These are phyloP conservation scores for Dolomedes plantarius DNA, from an alignment of 2,888 invertebrate species.

Conservation along the genomic window DNA sequence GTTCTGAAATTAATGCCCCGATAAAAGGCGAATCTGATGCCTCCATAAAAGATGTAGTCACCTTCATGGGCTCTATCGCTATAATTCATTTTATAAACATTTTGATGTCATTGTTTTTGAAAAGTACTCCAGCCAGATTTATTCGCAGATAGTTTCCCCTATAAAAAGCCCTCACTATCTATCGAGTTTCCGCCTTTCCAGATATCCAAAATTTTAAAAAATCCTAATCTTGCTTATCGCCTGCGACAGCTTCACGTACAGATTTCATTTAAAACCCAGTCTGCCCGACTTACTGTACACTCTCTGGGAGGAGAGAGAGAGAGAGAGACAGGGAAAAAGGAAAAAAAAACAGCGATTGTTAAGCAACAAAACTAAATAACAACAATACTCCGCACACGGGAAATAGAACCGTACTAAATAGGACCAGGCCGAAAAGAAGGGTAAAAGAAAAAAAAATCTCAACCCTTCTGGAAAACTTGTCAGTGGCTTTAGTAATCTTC, in stretches of 20 bases:
- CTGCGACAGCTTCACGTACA: conserved; percentile 28
- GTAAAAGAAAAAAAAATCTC: conserved; percentile 16
- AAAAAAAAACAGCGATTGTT: conserved; percentile 23
- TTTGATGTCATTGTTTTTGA: conserved; percentile 6
- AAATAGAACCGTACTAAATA: conserved; percentile 21
- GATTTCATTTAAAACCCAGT: conserved; percentile 50
- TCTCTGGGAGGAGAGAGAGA: no score
- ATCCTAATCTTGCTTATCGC: conserved; percentile 28
- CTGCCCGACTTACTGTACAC: neutral
- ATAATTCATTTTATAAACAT: conserved; percentile 5
- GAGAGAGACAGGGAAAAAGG: neutral
- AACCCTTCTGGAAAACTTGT: conserved; percentile 60
- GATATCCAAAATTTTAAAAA: neutral
- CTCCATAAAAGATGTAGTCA: neutral
- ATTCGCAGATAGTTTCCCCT: neutral
- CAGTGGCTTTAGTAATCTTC: conserved; percentile 67
- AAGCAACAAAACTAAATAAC: conserved; percentile 33
- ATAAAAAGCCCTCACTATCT: conserved; percentile 7
- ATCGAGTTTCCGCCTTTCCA: conserved; percentile 7
- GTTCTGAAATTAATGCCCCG: neutral
- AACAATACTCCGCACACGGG: conserved; percentile 26
- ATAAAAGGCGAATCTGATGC: neutral
- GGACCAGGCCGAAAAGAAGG: neutral
- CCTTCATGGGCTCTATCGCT: neutral
- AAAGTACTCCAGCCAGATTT: neutral